A percentile compares a stretch with the other conserved stretches of the same genome.
Conservation (phyloP, 1,140 invertebrate genomes). For the Eriosoma lanigerum region DNA sequence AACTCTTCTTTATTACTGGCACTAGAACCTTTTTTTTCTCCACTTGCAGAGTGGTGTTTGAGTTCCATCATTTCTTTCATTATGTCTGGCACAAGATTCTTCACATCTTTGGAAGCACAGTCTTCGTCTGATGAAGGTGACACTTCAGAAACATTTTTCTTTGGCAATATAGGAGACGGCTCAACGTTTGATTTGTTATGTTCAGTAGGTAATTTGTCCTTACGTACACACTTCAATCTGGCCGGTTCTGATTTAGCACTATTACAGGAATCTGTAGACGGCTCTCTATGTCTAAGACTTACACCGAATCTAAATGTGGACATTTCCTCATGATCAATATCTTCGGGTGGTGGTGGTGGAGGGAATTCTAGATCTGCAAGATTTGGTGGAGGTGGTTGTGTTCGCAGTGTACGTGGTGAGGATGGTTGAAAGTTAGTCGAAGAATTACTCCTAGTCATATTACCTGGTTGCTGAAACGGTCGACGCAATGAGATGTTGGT, state of each 20-base stretch:
- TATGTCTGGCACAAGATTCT: conserved; percentile 58
- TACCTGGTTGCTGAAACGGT: conserved; percentile 62
- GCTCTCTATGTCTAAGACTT: conserved; percentile 69
- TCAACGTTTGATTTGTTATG: not conserved
- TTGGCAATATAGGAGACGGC: conserved; percentile 39
- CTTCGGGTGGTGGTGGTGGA: conserved; percentile 69
- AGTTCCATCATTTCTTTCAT: conserved; percentile 80
- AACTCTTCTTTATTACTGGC: conserved; percentile 62
- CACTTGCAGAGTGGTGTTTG: conserved; percentile 65
- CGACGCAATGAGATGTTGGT: conserved; percentile 57
- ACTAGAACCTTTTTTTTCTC: conserved; percentile 64
- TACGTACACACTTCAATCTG: conserved; percentile 33
- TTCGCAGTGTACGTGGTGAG: conserved; percentile 61
- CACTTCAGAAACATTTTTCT: conserved; percentile 12
- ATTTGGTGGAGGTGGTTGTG: conserved; percentile 63
- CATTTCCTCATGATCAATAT: conserved; percentile 65
- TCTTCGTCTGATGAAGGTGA: conserved; percentile 54
- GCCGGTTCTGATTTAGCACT: conserved; percentile 58
- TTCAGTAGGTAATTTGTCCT: conserved; percentile 40
- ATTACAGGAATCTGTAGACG: conserved; percentile 65
- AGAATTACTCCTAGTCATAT: conserved; percentile 83
- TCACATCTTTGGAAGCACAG: conserved; percentile 55
- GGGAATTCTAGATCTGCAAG: conserved; percentile 82
- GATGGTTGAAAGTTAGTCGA: conserved; percentile 68
- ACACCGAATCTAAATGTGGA: conserved; percentile 73